Percentiles rank a stretch among this genome's conserved stretches.
These are phyloP conservation scores for Myotis myotis DNA, from an alignment of 2,797 vertebrate species.

Conservation along the genomic window DNA sequence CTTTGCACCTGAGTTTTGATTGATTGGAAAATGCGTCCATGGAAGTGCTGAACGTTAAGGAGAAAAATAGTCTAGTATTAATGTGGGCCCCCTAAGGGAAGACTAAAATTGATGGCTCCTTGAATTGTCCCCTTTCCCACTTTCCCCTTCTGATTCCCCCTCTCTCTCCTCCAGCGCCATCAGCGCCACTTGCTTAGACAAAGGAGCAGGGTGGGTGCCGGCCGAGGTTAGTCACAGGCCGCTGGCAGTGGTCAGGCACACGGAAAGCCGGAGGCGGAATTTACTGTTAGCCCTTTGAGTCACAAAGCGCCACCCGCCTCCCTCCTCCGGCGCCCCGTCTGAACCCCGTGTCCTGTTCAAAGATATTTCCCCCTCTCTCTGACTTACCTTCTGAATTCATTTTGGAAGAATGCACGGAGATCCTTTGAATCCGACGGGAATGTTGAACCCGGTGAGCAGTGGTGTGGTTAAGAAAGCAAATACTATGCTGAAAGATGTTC, in stretches of 20 bases:
- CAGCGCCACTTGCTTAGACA: not conserved
- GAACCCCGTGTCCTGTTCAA: slow-evolving; percentile 50
- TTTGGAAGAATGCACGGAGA: slow-evolving; percentile 72
- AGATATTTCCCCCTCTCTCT: slow-evolving; percentile 40
- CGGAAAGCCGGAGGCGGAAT: slow-evolving; percentile 23
- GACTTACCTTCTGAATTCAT: slow-evolving; percentile 71
- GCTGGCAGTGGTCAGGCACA: slow-evolving; percentile 10
- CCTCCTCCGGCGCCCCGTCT: not conserved
- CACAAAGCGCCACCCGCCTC: not conserved
- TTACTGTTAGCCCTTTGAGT: slow-evolving; percentile 66
- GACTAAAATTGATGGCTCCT: too few species aligned
- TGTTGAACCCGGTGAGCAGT: slow-evolving; percentile 67
- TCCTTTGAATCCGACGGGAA: slow-evolving; percentile 74
- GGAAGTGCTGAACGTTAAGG: not conserved
- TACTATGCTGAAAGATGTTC: slow-evolving; percentile 62
- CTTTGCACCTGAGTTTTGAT: not conserved
- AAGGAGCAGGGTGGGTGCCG: not conserved
- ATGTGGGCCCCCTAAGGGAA: not conserved
- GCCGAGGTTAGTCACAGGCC: slow-evolving; percentile 36
- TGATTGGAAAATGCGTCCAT: not conserved
- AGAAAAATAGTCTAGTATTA: not conserved
- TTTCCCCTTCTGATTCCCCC: not conserved
- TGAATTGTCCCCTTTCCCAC: not conserved
- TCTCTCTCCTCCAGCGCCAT: not conserved
- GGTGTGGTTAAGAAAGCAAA: slow-evolving; percentile 74